Percentiles rank a stretch among this genome's conserved stretches.
Evolutionary conservation across 2,888 invertebrate species (phyloP).

Genomic region (Leptopilina myrica): DNA sequence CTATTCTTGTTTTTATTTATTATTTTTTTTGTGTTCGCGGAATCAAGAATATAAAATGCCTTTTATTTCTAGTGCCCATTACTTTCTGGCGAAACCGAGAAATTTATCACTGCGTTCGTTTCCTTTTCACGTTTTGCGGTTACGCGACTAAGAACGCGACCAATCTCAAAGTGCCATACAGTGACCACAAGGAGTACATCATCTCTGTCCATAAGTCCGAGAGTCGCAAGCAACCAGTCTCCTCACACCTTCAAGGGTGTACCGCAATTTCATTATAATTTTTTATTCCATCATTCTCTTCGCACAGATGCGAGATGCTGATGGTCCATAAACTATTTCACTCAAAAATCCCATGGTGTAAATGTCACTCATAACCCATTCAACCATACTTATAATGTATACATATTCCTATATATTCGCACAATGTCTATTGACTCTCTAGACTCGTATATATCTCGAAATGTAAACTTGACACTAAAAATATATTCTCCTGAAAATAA

Average conservation of each 20-base stretch:
- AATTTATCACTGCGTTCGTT: conserved; percentile 48
- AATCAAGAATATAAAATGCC: neutral
- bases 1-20: too few relatives aligned
- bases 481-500: neutral
- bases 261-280: conserved; percentile 40
- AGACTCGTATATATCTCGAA: neutral
- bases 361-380: conserved; percentile 13
- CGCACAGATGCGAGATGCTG: neutral
- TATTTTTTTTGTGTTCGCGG: too few relatives aligned
- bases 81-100: conserved; percentile 46
- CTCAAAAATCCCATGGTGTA: conserved; percentile 25
- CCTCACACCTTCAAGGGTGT: conserved; percentile 32
- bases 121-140: conserved; percentile 62
- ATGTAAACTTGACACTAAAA: conserved; percentile 1
- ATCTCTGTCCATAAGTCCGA: conserved; percentile 42
- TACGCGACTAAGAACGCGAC: conserved; percentile 58
- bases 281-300: conserved; percentile 6
- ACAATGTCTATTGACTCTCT: neutral
- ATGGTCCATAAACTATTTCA: conserved; percentile 25
- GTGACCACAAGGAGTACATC: conserved; percentile 65
- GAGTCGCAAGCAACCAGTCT: neutral
- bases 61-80: conserved; percentile 21
- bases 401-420: conserved; percentile 14
- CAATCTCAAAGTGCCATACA: conserved; percentile 59
- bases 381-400: neutral